Evolutionary conservation across 1,140 invertebrate species (phyloP).

Genomic region (Pomacea maculata): DNA sequence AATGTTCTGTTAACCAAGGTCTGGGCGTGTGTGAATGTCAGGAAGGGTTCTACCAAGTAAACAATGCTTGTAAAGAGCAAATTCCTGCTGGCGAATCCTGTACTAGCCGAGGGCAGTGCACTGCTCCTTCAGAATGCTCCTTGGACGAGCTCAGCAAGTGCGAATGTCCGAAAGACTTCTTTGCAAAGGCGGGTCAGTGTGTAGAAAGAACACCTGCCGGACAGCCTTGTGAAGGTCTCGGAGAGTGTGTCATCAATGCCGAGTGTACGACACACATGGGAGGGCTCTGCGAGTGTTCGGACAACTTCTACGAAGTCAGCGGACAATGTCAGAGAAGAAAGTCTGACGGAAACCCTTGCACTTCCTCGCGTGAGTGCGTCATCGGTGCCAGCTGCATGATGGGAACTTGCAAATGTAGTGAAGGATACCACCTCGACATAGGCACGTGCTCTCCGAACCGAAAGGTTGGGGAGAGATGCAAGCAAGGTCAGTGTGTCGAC

Average conservation of each 20-base stretch:
- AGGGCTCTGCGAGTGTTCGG: constrained; percentile 16
- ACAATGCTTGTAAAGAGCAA: constrained; percentile 12
- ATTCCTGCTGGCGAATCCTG: constrained; percentile 13
- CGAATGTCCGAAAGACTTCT: constrained; percentile 6
- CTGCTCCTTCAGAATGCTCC: constrained; percentile 13
- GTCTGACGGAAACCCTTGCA: constrained; percentile 23
- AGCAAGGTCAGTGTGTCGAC: constrained; percentile 27
- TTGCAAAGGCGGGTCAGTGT: constrained; percentile 16
- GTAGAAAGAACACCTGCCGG: constrained; percentile 14
- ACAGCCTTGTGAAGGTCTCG: constrained; percentile 16
- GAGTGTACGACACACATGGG: constrained; percentile 21
- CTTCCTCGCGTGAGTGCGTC: constrained; percentile 16
- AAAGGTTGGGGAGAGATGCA: constrained; percentile 15
- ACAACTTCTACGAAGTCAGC: constrained; percentile 14
- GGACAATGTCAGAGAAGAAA: constrained; percentile 14
- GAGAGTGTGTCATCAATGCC: constrained; percentile 24
- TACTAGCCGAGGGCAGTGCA: constrained; percentile 15
- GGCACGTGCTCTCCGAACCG: constrained; percentile 20
- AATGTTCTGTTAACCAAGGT: constrained; percentile 9
- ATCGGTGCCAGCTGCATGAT: constrained; percentile 9
- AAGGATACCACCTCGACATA: constrained; percentile 19
- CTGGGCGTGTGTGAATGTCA: constrained; percentile 18
- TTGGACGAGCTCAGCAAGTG: background rate
- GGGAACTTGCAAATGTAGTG: constrained; percentile 17
- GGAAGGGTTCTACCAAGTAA: constrained; percentile 13